Percentiles rank a stretch among this genome's conserved stretches.
These are phyloP conservation scores for Protaetia brevitarsis DNA, from an alignment of 1,140 invertebrate genomes.

Conservation along the genomic window DNA sequence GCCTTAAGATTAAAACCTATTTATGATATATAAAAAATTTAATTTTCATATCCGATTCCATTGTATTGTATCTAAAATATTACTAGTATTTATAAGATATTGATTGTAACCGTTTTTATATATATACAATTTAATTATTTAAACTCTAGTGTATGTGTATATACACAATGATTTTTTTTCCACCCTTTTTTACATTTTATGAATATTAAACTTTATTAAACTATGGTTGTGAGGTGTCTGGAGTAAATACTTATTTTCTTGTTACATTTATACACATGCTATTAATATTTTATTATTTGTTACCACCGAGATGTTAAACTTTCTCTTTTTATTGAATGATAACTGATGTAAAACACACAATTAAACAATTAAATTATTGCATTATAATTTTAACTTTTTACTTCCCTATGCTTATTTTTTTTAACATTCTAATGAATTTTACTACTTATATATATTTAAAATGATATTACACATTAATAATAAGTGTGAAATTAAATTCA, in stretches of 20 bases:
- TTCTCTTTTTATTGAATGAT: neutral
- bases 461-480: too few species aligned
- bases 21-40: neutral
- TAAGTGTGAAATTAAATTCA: too few species aligned
- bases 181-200: neutral
- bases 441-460: too few species aligned
- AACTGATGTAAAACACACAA: neutral
- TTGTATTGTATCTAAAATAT: neutral
- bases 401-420: too few species aligned
- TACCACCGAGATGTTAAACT: constrained; percentile 1
- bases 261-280: neutral
- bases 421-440: too few species aligned
- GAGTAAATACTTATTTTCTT: constrained; percentile 12
- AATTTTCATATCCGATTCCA: neutral
- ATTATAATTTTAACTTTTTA: too few species aligned
- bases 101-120: constrained; percentile 2
- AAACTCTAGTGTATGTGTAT: neutral
- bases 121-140: constrained; percentile 5
- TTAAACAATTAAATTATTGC: constrained; percentile 13
- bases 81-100: neutral
- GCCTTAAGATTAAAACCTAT: constrained; percentile 19
- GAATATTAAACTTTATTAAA: too few species aligned
- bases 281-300: constrained; percentile 20
- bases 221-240: constrained; percentile 19
- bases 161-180: neutral